Evolutionary conservation across 1,140 invertebrate genomes (phyloP).

Genomic region (Nasonia vitripennis): DNA sequence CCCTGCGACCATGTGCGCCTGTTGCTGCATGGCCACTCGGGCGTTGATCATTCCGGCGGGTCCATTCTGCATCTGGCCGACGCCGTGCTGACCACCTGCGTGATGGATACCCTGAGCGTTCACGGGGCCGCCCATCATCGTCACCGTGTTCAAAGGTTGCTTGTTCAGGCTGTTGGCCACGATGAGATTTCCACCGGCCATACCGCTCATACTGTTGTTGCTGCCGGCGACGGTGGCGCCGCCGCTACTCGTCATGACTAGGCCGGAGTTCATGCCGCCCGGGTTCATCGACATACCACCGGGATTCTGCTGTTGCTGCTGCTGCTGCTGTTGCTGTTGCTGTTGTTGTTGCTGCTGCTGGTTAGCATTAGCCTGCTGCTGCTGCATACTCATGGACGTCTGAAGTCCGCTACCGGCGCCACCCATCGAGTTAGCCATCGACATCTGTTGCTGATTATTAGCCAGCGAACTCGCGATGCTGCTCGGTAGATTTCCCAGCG

Average conservation of each 20-base stretch:
- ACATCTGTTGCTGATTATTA: conserved; percentile 76
- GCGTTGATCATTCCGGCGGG: conserved; percentile 78
- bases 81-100: conserved; percentile 68
- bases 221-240: conserved; percentile 73
- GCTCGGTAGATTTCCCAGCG: conserved; percentile 77
- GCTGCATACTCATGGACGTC: conserved; percentile 68
- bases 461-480: conserved; percentile 77
- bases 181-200: conserved; percentile 79
- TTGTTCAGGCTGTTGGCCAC: conserved; percentile 81
- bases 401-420: conserved; percentile 70
- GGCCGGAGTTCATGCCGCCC: conserved; percentile 77
- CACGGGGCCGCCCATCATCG: conserved; percentile 68
- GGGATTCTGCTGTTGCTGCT: conserved; percentile 67
- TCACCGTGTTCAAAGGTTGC: conserved; percentile 77
- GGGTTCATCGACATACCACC: conserved; percentile 81
- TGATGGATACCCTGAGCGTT: conserved; percentile 73
- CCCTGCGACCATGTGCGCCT: conserved; percentile 74
- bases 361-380: neutral
- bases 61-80: conserved; percentile 81
- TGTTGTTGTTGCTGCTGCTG: conserved; percentile 11
- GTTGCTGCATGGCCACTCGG: conserved; percentile 77
- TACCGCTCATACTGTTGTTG: conserved; percentile 76
- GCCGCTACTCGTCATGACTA: conserved; percentile 75
- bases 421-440: conserved; percentile 77
- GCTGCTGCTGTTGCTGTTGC: neutral